Conservation (phyloP, 2,888 invertebrate species). For the Dryomyza anilis region DNA sequence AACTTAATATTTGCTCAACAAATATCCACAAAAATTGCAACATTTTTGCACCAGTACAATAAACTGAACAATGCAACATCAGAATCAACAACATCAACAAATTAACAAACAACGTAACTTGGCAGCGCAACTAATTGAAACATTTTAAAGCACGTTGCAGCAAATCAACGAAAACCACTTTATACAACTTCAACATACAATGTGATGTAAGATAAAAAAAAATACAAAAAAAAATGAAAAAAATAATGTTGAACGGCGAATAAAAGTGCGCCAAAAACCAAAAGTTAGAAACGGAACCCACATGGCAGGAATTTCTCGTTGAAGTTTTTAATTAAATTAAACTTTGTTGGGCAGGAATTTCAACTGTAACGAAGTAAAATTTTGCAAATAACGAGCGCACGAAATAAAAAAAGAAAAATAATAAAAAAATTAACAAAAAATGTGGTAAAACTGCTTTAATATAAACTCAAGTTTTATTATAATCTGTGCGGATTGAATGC, state of each 20-base stretch:
- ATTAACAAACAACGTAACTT: neutral
- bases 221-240: neutral
- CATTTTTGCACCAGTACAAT: neutral
- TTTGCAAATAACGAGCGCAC: slow-evolving; percentile 6
- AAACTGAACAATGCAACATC: neutral
- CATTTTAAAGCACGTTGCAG: slow-evolving; percentile 13
- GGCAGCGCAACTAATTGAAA: slow-evolving; percentile 10
- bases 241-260: neutral
- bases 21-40: too few species aligned
- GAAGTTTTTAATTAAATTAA: slow-evolving; percentile 23
- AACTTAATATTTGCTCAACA: too few species aligned
- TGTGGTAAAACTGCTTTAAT: neutral
- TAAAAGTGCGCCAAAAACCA: neutral
- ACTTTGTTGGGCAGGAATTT: slow-evolving; percentile 16
- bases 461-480: neutral
- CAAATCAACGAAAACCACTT: slow-evolving; percentile 1
- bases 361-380: too few species aligned
- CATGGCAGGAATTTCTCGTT: slow-evolving; percentile 13
- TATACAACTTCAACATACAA: neutral
- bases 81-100: neutral
- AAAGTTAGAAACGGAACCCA: neutral
- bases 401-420: neutral
- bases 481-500: neutral
- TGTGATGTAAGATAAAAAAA: neutral
- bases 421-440: neutral